A percentile compares a stretch with the other conserved stretches of the same genome.
Conservation (phyloP, 2,113 vertebrate species). For the Corythornis vintsioides region DNA sequence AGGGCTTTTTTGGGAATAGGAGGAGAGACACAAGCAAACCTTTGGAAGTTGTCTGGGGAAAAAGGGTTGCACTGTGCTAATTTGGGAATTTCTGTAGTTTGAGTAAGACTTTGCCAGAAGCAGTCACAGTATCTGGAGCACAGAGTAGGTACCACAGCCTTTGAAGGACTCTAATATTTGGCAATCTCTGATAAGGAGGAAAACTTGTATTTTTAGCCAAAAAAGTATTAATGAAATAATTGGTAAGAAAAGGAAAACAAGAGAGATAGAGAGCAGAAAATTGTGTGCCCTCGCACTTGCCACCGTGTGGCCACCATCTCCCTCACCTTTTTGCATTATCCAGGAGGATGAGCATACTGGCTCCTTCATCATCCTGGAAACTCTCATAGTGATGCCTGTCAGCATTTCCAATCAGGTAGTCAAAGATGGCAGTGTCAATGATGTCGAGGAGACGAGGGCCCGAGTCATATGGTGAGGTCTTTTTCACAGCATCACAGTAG, state of each 20-base stretch:
- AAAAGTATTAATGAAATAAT: not conserved
- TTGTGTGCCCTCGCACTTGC: fast-evolving
- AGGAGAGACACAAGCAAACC: not conserved
- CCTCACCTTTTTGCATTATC: constrained; percentile 96
- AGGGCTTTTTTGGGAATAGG: not conserved
- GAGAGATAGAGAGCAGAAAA: not conserved
- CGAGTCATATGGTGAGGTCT: constrained; percentile 93
- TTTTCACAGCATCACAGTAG: constrained; percentile 97
- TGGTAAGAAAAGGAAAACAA: not conserved
- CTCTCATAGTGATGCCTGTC: constrained; percentile 99
- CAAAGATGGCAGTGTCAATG: constrained; percentile 94
- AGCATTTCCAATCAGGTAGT: constrained; percentile 96
- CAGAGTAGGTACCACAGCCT: not conserved
- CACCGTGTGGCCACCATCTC: not conserved
- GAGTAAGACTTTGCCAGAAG: not conserved
- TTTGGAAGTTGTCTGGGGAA: not conserved
- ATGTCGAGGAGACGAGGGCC: constrained; percentile 94
- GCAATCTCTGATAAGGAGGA: not conserved
- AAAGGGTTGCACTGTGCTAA: not conserved
- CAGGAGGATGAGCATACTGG: constrained; percentile 97
- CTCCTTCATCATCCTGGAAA: constrained; percentile 96
- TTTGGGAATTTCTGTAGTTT: not conserved
- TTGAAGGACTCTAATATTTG: not conserved
- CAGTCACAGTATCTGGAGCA: not conserved
- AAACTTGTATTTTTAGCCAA: not conserved